Evolutionary conservation across 2,797 vertebrate genomes (phyloP).

Genomic region (Notoglanidium macrostoma): DNA sequence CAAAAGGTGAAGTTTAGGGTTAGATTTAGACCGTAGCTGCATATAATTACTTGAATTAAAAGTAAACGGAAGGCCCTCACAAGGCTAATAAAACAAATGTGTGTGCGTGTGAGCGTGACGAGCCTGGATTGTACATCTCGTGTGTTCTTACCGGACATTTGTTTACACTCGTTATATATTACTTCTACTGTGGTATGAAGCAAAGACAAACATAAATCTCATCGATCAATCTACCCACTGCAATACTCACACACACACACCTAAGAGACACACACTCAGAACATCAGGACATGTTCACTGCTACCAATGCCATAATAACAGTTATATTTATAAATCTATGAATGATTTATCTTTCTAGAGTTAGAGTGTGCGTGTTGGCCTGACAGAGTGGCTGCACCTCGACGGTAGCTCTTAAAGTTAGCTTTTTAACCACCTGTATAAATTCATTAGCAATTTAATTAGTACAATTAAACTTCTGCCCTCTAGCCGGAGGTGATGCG

Average conservation of each 20-base stretch:
- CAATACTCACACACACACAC: not conserved
- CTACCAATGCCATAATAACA: not conserved
- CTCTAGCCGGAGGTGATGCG: slow-evolving; percentile 47
- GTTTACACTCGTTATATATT: not conserved
- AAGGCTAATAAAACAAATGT: not conserved
- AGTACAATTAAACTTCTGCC: slow-evolving; percentile 57
- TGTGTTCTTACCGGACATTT: not conserved
- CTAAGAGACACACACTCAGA: not conserved
- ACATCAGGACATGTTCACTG: too few species aligned
- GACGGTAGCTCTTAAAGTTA: slow-evolving; percentile 46
- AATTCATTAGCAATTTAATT: slow-evolving; percentile 56
- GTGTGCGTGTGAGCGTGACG: not conserved
- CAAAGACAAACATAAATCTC: slow-evolving; percentile 1
- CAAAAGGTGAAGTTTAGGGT: not conserved
- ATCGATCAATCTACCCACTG: not conserved
- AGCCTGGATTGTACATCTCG: not conserved
- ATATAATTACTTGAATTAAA: not conserved
- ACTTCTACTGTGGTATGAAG: not conserved
- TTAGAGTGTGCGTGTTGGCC: slow-evolving; percentile 9
- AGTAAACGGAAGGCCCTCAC: not conserved
- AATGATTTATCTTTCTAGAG: not conserved
- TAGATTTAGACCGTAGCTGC: not conserved
- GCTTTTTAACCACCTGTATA: slow-evolving; percentile 52
- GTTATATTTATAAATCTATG: not conserved
- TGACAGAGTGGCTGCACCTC: not conserved